Evolutionary conservation across 2,113 vertebrate genomes (phyloP).

Genomic region (Oncorhynchus keta): DNA sequence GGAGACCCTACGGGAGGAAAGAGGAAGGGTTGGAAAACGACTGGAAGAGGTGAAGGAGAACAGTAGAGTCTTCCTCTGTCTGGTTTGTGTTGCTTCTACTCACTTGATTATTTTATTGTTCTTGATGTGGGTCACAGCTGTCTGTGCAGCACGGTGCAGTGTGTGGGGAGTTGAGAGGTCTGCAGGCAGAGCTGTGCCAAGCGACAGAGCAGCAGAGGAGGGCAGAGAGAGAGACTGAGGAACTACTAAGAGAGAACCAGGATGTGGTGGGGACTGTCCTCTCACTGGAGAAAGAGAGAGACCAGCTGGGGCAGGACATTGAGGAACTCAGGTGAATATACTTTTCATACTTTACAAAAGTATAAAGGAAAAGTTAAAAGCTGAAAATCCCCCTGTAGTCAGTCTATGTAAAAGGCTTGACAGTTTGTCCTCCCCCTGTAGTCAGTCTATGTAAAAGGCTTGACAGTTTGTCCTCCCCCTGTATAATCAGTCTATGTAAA

Average conservation of each 20-base stretch:
- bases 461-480: too few relatives aligned
- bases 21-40: slow-evolving; percentile 47
- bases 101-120: neutral
- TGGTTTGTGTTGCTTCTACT: neutral
- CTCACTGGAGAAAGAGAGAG: slow-evolving; percentile 56
- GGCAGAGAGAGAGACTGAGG: slow-evolving; percentile 66
- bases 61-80: neutral
- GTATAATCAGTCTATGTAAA: too few relatives aligned
- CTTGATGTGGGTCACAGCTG: slow-evolving; percentile 8
- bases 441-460: too few relatives aligned
- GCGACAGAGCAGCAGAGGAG: slow-evolving; percentile 45
- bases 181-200: slow-evolving; percentile 51
- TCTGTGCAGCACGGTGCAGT: slow-evolving; percentile 54
- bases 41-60: slow-evolving; percentile 71
- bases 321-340: slow-evolving; percentile 74
- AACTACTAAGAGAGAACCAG: slow-evolving; percentile 67
- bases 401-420: too few relatives aligned
- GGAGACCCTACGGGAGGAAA: slow-evolving; percentile 45
- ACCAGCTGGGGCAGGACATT: slow-evolving; percentile 68
- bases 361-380: neutral
- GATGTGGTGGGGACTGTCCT: slow-evolving; percentile 66
- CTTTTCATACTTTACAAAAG: neutral
- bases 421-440: too few relatives aligned
- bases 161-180: slow-evolving; percentile 61
- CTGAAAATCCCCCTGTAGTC: neutral